Evolutionary conservation across 2,113 vertebrate genomes (phyloP), one percentile per base, ranked within the genome.

Genomic region (Blennius ocellaris): DNA sequence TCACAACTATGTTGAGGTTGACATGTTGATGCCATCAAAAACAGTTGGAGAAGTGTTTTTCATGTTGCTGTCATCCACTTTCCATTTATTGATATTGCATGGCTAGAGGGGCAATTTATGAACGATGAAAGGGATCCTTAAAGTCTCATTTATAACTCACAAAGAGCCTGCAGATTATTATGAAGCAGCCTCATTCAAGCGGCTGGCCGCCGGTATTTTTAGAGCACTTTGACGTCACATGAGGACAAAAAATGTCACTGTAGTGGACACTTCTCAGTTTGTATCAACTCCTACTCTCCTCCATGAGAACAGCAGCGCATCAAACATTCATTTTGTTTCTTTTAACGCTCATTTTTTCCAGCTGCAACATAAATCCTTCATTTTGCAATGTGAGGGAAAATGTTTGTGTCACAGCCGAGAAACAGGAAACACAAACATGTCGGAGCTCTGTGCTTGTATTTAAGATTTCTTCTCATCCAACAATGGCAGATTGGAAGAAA

Each of bases 361-460:
- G 16, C 64, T 36, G 50, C 57, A 71, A 60, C 14, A 68, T 64
- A 61, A 45, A 68, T 53, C 49, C 62, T 59, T 71, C 45, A 80
- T 45, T 71, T 70, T 55, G 17, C 55, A 72, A 78, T 81, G 72
- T 83, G 55, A 62, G 49, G 59, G 68, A 44, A 76, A 9, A 73
- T 30, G 5, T 30, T 54, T 50, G 41, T 64, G 59, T 65, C 69
- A 68, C 43, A 39, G 12, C 66, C 49, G 70, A 16, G 63, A 55
- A 1, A 58, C 21, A 68, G 45, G 70, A 75, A 73, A 80, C 49
- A 74, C 74, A 68, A 74, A 73, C 8, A 69, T 53, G 56, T 64
- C 50, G 58, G 65, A 73, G 55, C 40, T 58, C 5, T 44, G 40
- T 30, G 21, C 21, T 30, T 30, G 21, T 30, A 30, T 30, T 2